These are phyloP conservation scores for Agrotis ipsilon DNA, from an alignment of 2,888 invertebrate species.

Conservation along the genomic window DNA sequence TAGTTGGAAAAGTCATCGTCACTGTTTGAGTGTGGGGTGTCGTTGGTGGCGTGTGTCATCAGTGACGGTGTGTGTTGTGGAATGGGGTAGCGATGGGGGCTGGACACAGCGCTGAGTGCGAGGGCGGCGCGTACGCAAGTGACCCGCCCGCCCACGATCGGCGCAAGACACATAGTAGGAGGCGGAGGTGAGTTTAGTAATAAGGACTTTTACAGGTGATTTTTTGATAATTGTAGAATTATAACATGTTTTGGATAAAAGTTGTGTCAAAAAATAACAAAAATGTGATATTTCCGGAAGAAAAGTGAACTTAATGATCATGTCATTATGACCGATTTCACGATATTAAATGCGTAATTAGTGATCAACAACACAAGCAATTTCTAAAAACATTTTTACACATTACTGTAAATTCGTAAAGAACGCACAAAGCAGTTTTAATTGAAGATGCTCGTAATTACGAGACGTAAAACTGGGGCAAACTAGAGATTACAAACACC, in stretches of 20 bases:
- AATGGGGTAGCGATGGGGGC: slow-evolving; percentile 89
- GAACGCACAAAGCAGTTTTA: slow-evolving; percentile 27
- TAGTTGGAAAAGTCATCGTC: slow-evolving; percentile 56
- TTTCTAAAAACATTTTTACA: slow-evolving; percentile 7
- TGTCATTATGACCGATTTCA: not conserved
- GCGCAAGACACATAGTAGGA: slow-evolving; percentile 82
- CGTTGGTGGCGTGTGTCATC: slow-evolving; percentile 81
- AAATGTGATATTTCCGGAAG: too few relatives aligned
- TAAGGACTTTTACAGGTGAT: not conserved
- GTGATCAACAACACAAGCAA: not conserved
- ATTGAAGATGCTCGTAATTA: slow-evolving; percentile 35
- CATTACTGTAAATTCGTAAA: slow-evolving; percentile 10
- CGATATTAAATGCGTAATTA: not conserved
- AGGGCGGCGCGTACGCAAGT: slow-evolving; percentile 87
- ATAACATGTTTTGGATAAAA: not conserved
- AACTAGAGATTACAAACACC: slow-evolving; percentile 20
- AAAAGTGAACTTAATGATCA: not conserved
- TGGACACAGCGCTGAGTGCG: slow-evolving; percentile 89
- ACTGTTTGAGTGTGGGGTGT: slow-evolving; percentile 75
- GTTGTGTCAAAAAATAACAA: not conserved
- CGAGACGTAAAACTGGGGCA: slow-evolving; percentile 34
- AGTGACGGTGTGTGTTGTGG: slow-evolving; percentile 87
- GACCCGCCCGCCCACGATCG: slow-evolving; percentile 88
- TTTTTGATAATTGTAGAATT: not conserved
- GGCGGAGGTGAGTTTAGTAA: slow-evolving; percentile 83